phyloP scores from a whole-genome alignment of 2,888 invertebrate species.

The Chymomyza amoena region DNA sequence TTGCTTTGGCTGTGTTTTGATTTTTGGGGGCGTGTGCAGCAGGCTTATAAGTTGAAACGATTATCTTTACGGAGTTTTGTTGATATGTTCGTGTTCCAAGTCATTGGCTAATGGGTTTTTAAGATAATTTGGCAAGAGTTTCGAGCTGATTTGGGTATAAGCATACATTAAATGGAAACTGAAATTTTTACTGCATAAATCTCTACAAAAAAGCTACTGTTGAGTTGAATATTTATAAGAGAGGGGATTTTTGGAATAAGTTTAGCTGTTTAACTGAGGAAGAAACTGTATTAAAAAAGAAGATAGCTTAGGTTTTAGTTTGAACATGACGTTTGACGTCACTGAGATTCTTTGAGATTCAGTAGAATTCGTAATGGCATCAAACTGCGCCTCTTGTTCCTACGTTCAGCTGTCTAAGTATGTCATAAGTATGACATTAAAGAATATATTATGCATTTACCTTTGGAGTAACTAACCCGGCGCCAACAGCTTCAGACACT shows the following conservation, averaged over 20 bases:
- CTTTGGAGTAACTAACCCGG: background rate
- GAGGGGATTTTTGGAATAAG: background rate
- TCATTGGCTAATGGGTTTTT: conserved; percentile 34
- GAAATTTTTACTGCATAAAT: background rate
- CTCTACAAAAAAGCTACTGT: background rate
- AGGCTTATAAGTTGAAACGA: background rate
- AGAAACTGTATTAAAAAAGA: too few relatives aligned
- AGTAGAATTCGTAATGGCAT: too few relatives aligned
- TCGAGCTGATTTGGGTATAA: background rate
- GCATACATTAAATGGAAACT: background rate
- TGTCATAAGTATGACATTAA: background rate
- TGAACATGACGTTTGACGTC: too few relatives aligned
- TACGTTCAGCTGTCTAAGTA: background rate
- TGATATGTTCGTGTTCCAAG: conserved; percentile 23
- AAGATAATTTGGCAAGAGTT: conserved; percentile 22
- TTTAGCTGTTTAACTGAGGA: background rate
- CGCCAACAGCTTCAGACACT: background rate
- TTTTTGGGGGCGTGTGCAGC: conserved; percentile 5
- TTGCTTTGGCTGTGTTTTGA: conserved; percentile 4
- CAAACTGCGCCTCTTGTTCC: too few relatives aligned
- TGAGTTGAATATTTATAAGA: background rate
- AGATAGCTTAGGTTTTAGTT: too few relatives aligned
- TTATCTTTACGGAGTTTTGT: conserved; percentile 11
- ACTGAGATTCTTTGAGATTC: too few relatives aligned
- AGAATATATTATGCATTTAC: background rate